Conservation (phyloP, 2,113 vertebrate genomes). For the Dasyornis broadbenti region DNA sequence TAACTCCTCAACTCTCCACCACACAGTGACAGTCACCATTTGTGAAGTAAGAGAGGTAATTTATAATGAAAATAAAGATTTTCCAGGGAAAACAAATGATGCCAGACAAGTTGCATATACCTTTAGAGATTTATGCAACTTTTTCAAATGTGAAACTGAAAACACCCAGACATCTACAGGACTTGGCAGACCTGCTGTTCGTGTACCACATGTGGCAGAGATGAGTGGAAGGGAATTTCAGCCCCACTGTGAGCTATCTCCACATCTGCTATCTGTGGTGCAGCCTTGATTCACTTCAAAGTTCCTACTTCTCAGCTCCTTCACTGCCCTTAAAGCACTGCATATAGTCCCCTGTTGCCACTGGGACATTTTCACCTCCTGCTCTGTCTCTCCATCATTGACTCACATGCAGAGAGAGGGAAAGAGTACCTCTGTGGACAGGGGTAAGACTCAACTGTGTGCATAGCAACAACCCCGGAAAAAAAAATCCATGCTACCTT, state of each 20-base stretch:
- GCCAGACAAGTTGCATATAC: neutral
- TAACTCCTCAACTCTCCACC: conserved; percentile 13
- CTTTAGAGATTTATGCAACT: neutral
- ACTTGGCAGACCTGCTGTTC: neutral
- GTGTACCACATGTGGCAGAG: neutral
- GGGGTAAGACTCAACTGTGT: neutral
- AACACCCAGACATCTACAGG: neutral
- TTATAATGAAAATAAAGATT: conserved; percentile 44
- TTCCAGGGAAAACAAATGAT: conserved; percentile 1
- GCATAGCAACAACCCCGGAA: rapidly evolving
- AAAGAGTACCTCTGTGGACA: neutral
- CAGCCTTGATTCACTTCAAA: neutral
- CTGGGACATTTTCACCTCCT: neutral
- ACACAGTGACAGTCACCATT: conserved; percentile 9
- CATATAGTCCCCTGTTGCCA: neutral
- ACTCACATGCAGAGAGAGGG: neutral
- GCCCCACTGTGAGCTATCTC: neutral
- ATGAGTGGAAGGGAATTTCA: neutral
- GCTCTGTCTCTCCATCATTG: neutral
- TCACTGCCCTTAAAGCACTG: neutral
- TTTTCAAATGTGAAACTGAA: neutral
- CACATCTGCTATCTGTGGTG: neutral
- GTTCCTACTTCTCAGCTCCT: neutral
- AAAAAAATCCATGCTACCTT: neutral
- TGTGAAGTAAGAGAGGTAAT: conserved; percentile 26